Evolutionary conservation across 2,888 invertebrate species (phyloP), one percentile per base, ranked within the genome.

Genomic region (Coenonympha arcania): DNA sequence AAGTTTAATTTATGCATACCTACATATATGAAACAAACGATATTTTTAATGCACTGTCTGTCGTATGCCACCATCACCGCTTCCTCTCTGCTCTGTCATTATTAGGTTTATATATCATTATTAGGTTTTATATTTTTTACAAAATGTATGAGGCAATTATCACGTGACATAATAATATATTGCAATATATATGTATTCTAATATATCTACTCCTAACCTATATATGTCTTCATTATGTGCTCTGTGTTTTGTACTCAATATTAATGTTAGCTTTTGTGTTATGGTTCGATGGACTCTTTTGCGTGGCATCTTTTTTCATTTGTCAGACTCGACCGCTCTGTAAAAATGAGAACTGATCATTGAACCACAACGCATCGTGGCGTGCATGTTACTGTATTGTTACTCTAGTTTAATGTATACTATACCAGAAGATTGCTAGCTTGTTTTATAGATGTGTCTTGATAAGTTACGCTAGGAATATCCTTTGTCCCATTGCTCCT

Each of bases 61-160:
- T 86, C 86, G 85, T 86, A 86, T 86, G 86, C 85, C 86, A 87
- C 85, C 85, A 86, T 87, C 86, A 86, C 86, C 85, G 87, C 87
- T 85, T 87, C 87, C 86, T 86, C 84, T 87, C 81, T 85, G 88
- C 88, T 87, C 88, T 87, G 79, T 88, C 87, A 88, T 88, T 84
- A 82, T 73, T 84, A 85, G 84, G 84, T 83, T 76, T 65, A 65
- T 85, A 78, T 84, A 82, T 83, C 79, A 82, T 83, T 75, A 78
- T 69, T 78, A 79, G 82, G 81, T 78, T 79, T 77, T 79, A 76
- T 76, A 76, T 79, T 76, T 73, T 72, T 71, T 63, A 62, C 72
- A 76, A 62, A 78, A 79, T 85, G 80, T 85, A 85, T 84, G 84
- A 84, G 85, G 85, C 84, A 80, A 84, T 80, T 81, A 82, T 82